Conservation (phyloP, 1,140 invertebrate species). For the Bicyclus anynana region DNA sequence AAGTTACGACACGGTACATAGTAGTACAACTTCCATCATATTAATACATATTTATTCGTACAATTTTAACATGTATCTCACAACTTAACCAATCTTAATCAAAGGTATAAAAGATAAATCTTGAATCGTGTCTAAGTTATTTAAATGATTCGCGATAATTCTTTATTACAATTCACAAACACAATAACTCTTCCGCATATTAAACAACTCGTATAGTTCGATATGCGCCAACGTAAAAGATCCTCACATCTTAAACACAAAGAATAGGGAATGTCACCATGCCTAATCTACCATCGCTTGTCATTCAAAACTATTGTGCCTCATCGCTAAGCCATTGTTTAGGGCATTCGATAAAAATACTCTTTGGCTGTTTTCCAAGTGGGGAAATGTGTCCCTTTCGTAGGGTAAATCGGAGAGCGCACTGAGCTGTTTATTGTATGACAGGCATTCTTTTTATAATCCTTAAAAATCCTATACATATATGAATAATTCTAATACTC, state of each 20-base stretch:
- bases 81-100: too few species aligned
- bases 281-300: slow-evolving; percentile 67
- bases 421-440: slow-evolving; percentile 20
- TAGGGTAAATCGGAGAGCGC: slow-evolving; percentile 14
- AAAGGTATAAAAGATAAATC: too few species aligned
- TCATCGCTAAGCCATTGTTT: slow-evolving; percentile 58
- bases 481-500: too few species aligned
- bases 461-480: too few species aligned
- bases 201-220: slow-evolving; percentile 1
- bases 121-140: too few species aligned
- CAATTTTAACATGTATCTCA: too few species aligned
- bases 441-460: slow-evolving; percentile 3
- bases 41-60: too few species aligned
- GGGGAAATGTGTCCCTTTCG: slow-evolving; percentile 32
- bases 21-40: too few species aligned
- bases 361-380: slow-evolving; percentile 62
- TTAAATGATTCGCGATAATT: too few species aligned
- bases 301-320: slow-evolving; percentile 63
- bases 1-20: too few species aligned
- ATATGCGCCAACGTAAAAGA: slow-evolving; percentile 13
- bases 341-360: slow-evolving; percentile 59
- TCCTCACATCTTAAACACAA: slow-evolving; percentile 19
- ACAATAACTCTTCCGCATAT: neutral
- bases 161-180: too few species aligned
- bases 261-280: slow-evolving; percentile 40